phyloP scores from a whole-genome alignment of 1,140 invertebrate genomes.

The Bilobella aurantiaca region DNA sequence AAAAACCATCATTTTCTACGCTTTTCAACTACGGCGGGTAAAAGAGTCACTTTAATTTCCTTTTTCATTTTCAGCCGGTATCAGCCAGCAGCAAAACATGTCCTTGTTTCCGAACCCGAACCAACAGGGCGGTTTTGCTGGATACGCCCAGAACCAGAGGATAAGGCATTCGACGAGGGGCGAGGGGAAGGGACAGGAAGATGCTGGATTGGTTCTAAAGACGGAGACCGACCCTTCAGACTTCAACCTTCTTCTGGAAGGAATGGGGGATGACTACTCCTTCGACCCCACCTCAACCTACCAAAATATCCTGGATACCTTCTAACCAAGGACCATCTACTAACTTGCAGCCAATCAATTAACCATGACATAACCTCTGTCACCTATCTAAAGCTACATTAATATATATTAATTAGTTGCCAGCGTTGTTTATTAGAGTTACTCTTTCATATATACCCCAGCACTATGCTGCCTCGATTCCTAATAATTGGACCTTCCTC shows the following conservation, averaged over 20 bases:
- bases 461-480: too few relatives aligned
- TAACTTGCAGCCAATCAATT: too few relatives aligned
- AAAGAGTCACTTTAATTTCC: background rate
- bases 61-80: background rate
- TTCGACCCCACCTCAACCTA: slow-evolving; percentile 24
- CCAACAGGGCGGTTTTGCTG: slow-evolving; percentile 1
- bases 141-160: slow-evolving; percentile 2
- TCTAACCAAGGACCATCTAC: too few relatives aligned
- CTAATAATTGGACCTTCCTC: too few relatives aligned
- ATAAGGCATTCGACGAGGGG: slow-evolving; percentile 3
- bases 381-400: too few relatives aligned
- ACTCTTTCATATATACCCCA: too few relatives aligned
- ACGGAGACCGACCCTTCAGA: background rate
- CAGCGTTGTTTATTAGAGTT: too few relatives aligned
- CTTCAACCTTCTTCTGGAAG: slow-evolving; percentile 22
- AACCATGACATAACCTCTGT: too few relatives aligned
- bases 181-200: slow-evolving; percentile 34
- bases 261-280: slow-evolving; percentile 15
- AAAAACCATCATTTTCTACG: too few relatives aligned
- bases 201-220: slow-evolving; percentile 38
- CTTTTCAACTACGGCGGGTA: too few relatives aligned
- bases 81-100: background rate
- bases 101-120: background rate
- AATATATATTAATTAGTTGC: too few relatives aligned
- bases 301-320: slow-evolving; percentile 24